Evolutionary conservation across 64 coral and sea anemone genomes (phyloP).

Genomic region (Montipora cactus): DNA sequence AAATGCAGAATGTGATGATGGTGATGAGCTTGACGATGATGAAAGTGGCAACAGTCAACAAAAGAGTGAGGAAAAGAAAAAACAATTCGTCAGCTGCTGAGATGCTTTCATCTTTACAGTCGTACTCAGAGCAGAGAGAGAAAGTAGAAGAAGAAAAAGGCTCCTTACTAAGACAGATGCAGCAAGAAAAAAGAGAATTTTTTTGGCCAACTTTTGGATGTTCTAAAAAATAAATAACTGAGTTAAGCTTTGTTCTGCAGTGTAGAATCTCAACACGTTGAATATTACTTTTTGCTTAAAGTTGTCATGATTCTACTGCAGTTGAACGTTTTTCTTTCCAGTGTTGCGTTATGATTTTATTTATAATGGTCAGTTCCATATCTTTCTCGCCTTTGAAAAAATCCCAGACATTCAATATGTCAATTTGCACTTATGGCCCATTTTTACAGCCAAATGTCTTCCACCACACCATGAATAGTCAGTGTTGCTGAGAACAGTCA

Average conservation of each 20-base stretch:
- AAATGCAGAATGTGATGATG: constrained; percentile 16
- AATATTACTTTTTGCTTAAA: neutral
- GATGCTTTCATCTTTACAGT: constrained; percentile 46
- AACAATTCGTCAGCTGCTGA: constrained; percentile 46
- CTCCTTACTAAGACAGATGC: constrained; percentile 32
- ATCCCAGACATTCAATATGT: neutral
- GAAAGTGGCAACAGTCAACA: constrained; percentile 7
- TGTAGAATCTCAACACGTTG: constrained; percentile 3
- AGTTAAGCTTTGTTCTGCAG: constrained; percentile 11
- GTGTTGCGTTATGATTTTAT: constrained; percentile 13
- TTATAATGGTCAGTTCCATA: constrained; percentile 17
- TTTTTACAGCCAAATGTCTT: constrained; percentile 11
- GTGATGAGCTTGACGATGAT: constrained; percentile 13
- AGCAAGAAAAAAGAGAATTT: constrained; percentile 37
- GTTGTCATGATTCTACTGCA: neutral
- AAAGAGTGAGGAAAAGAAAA: constrained; percentile 49
- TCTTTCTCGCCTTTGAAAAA: neutral
- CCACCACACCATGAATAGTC: neutral
- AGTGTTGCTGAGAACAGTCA: constrained; percentile 3
- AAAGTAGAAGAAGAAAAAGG: constrained; percentile 56
- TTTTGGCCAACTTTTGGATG: constrained; percentile 39
- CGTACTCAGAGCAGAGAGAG: constrained; percentile 44
- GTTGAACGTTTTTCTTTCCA: neutral
- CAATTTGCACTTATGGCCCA: neutral
- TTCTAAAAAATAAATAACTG: constrained; percentile 48